phyloP scores from a whole-genome alignment of 2,888 invertebrate genomes.

The Chrysolina oricalcia region DNA sequence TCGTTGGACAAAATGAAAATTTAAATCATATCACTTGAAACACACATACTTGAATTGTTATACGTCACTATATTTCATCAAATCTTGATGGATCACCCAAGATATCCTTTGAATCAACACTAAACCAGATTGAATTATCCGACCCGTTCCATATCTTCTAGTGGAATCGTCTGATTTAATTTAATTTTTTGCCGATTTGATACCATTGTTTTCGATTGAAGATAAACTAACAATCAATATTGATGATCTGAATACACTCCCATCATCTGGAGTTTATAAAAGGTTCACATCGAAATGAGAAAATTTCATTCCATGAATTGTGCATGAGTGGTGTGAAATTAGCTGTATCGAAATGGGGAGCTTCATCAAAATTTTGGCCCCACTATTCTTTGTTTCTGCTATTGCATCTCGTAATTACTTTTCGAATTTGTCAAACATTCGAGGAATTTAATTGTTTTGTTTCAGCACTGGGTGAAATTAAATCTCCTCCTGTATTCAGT shows the following conservation, averaged over 20 bases:
- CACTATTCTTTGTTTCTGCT: background rate
- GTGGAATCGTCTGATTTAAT: background rate
- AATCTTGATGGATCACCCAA: too few relatives aligned
- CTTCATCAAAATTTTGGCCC: slow-evolving; percentile 8
- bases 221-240: slow-evolving; percentile 9
- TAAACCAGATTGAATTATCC: too few relatives aligned
- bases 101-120: too few relatives aligned
- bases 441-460: slow-evolving; percentile 7
- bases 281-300: background rate
- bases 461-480: slow-evolving; percentile 37
- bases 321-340: background rate
- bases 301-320: background rate
- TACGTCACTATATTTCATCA: too few relatives aligned
- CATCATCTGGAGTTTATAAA: slow-evolving; percentile 4
- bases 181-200: slow-evolving; percentile 6
- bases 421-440: background rate
- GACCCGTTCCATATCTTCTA: background rate
- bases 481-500: slow-evolving; percentile 74
- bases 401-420: slow-evolving; percentile 14
- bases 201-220: slow-evolving; percentile 15
- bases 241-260: background rate
- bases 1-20: too few relatives aligned
- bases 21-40: too few relatives aligned
- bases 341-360: slow-evolving; percentile 6
- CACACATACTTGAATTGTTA: too few relatives aligned